Percentiles rank a stretch among this genome's conserved stretches.
Evolutionary conservation across 2,888 invertebrate species (phyloP).

Genomic region (Gastracanthus pulcherrimus): DNA sequence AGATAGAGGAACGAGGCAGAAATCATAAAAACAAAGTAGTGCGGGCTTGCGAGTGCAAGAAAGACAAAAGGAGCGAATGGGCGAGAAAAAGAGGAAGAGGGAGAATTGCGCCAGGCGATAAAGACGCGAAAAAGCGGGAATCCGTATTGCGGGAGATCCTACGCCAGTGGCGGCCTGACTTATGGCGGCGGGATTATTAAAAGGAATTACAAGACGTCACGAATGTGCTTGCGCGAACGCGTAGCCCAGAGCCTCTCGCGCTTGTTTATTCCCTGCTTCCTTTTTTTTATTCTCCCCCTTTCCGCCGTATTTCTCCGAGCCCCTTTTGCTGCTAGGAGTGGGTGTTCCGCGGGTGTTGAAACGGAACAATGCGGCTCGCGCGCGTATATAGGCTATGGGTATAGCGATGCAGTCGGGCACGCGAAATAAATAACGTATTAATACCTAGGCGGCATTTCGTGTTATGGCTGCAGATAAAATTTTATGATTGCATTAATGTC

Average conservation of each 20-base stretch:
- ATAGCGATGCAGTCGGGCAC: background rate
- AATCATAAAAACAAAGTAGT: slow-evolving; percentile 25
- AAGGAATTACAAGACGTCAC: slow-evolving; percentile 20
- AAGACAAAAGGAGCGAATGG: background rate
- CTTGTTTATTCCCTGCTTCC: background rate
- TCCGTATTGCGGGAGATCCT: background rate
- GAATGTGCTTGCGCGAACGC: background rate
- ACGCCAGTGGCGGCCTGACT: slow-evolving; percentile 15
- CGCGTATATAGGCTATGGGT: background rate
- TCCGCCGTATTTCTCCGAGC: background rate
- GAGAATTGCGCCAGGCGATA: background rate
- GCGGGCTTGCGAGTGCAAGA: background rate
- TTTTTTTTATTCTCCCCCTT: background rate
- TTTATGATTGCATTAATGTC: slow-evolving; percentile 15
- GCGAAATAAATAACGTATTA: background rate
- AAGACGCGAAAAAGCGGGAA: slow-evolving; percentile 15
- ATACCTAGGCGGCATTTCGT: background rate
- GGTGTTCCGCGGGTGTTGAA: no score
- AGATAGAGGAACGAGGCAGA: slow-evolving; percentile 23
- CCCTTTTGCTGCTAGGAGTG: background rate
- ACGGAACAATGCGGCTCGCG: no score
- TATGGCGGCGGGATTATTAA: slow-evolving; percentile 53
- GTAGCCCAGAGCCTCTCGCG: background rate
- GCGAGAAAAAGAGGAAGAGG: slow-evolving; percentile 37
- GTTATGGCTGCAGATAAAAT: background rate